Base-by-base conservation (phyloP, 2,888 invertebrate genomes). In the Megaustenia siamemsis region DNA sequence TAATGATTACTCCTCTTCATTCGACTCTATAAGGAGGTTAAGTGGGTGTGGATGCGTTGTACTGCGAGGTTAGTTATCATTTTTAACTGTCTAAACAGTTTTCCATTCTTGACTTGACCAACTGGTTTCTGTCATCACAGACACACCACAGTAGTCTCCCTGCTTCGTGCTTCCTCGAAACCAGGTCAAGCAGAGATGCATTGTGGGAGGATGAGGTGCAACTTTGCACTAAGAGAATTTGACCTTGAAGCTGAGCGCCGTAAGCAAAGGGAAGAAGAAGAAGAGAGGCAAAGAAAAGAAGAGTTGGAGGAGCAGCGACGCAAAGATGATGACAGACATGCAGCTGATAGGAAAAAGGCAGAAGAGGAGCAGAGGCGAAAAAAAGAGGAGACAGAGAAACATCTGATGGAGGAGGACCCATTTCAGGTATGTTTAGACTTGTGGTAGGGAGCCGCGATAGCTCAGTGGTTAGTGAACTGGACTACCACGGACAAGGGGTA, bases 101-200 rank as follows among this genome's bases (percentile, higher is more conserved):
- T 45, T 12, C 12, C 45, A 10, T 45, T 45, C 12, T 45, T 45
- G 6, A 10, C 12, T 45, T 45, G 45, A 12, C 8, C 12, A 6
- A 3, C 53, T 53, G 53, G 6, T 3, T 15, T 66, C 5, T 38
- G 18, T 28, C n/a, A n/a, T 43, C 24, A 69, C 75, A 84, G 84
- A 63, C 84, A 89, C 81, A 90, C 90, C 0, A 90, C 90, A 77
- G 89, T 92, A 24, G 87, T 92, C 88, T 90, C 92, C 8, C 86
- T 93, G 4, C 86, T 92, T 6, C 85, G 92, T 28, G 91, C 92
- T 28, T 86, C 89, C 56, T n/a, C 32, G 35, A 81, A 82, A 60
- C 40, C 90, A 24, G 92, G 91, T 80, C 90, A 90, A 82, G 88
- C 91, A 8, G 89, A 91, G 89, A 92, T 93, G 92, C 93, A 93